A percentile compares a stretch with the other conserved stretches of the same genome.
Evolutionary conservation across 30 jellyfish, hydroid and myxozoan species (phyloP).

Genomic region (Chironex yamaguchii): DNA sequence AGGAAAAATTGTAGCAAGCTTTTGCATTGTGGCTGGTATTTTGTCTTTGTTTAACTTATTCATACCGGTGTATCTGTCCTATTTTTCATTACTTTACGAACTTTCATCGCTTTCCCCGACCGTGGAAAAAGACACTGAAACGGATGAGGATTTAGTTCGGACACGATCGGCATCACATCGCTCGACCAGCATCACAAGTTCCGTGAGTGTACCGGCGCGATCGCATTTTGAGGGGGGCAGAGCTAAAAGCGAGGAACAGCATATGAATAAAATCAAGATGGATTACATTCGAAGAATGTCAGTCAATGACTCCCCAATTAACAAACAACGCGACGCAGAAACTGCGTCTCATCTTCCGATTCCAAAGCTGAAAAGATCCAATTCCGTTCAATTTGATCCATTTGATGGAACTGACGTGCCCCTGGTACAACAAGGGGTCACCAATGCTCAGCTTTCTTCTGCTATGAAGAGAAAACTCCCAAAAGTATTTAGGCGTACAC

Average conservation of each 20-base stretch:
- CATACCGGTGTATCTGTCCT: conserved; percentile 75
- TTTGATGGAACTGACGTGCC: background rate
- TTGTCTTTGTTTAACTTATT: conserved; percentile 51
- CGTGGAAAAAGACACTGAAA: background rate
- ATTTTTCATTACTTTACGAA: conserved; percentile 71
- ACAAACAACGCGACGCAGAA: background rate
- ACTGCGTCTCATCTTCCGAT: background rate
- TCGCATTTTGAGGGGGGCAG: background rate
- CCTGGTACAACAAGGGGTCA: background rate
- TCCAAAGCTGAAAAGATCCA: background rate
- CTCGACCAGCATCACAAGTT: background rate
- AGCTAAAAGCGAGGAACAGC: background rate
- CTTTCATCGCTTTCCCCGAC: conserved; percentile 29
- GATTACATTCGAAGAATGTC: background rate
- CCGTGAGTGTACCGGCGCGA: background rate
- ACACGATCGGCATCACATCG: background rate
- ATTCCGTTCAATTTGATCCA: background rate
- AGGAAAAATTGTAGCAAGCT: conserved; percentile 56
- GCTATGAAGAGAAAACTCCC: background rate
- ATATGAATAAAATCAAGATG: background rate
- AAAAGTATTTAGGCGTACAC: background rate
- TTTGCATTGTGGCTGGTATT: conserved; percentile 64
- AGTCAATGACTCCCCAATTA: background rate
- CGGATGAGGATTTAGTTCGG: background rate
- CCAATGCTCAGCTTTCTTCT: background rate